Conservation (phyloP, 2,797 vertebrate species). For the Botia almorhae region DNA sequence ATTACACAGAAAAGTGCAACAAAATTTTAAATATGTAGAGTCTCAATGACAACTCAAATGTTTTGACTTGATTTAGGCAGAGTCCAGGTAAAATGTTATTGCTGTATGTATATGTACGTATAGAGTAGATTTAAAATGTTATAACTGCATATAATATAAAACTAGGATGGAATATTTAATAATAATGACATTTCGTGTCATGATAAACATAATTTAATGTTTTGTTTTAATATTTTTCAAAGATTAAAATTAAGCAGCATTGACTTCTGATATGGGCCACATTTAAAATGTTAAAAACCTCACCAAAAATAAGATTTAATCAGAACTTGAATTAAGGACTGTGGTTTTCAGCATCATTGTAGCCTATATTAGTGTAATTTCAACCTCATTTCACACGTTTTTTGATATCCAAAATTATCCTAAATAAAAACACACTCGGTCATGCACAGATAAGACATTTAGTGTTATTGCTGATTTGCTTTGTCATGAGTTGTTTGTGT, state of each 20-base stretch:
- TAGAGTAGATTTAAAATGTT: neutral
- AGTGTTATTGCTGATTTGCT: constrained; percentile 54
- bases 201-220: no score
- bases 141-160: neutral
- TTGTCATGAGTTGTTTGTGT: constrained; percentile 54
- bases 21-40: neutral
- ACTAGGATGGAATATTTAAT: neutral
- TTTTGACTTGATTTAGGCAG: neutral
- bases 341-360: no score
- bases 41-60: neutral
- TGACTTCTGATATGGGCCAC: no score
- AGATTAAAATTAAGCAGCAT: no score
- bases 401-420: neutral
- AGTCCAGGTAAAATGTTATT: neutral
- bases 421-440: neutral
- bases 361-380: neutral
- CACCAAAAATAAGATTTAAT: neutral
- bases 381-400: neutral
- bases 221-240: no score
- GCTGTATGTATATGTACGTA: neutral
- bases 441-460: neutral
- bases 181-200: neutral
- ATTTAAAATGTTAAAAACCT: no score
- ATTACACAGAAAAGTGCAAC: neutral
- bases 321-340: neutral